These are phyloP conservation scores for Meloe dianella DNA, from an alignment of 2,888 invertebrate species.

Conservation along the genomic window DNA sequence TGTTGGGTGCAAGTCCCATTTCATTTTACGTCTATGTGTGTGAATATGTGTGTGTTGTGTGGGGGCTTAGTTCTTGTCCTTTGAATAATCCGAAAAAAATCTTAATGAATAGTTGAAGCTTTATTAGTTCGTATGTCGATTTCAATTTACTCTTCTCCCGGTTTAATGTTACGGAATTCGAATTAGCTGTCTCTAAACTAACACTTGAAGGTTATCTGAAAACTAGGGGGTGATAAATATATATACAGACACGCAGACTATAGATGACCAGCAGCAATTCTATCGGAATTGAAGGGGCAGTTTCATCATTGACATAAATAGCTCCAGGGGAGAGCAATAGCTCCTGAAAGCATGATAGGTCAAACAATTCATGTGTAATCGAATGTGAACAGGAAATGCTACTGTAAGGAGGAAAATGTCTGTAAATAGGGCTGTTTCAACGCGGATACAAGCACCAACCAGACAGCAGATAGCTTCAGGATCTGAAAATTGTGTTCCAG, in stretches of 20 bases:
- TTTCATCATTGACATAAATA: constrained; percentile 51
- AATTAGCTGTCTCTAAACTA: constrained; percentile 46
- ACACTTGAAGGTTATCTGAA: constrained; percentile 51
- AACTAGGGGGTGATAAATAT: constrained; percentile 37
- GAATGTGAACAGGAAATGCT: constrained; percentile 60
- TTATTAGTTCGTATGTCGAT: constrained; percentile 15
- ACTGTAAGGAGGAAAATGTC: constrained; percentile 60
- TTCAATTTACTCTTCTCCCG: constrained; percentile 13
- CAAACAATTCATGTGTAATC: constrained; percentile 60
- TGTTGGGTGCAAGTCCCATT: constrained; percentile 22
- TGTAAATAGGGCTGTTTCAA: constrained; percentile 58
- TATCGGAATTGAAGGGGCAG: constrained; percentile 44
- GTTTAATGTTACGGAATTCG: constrained; percentile 48
- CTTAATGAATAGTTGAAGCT: constrained; percentile 29
- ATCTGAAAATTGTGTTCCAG: constrained; percentile 8
- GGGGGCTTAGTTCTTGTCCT: background rate
- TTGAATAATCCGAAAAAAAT: background rate
- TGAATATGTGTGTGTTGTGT: background rate
- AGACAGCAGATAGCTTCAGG: constrained; percentile 13
- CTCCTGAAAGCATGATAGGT: constrained; percentile 52
- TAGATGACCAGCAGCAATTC: constrained; percentile 32
- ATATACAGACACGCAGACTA: background rate
- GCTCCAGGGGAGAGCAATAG: constrained; percentile 42
- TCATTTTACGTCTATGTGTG: background rate
- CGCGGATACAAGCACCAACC: constrained; percentile 48